Conservation (phyloP, 2,113 vertebrate species). For the Microtus pennsylvanicus region DNA sequence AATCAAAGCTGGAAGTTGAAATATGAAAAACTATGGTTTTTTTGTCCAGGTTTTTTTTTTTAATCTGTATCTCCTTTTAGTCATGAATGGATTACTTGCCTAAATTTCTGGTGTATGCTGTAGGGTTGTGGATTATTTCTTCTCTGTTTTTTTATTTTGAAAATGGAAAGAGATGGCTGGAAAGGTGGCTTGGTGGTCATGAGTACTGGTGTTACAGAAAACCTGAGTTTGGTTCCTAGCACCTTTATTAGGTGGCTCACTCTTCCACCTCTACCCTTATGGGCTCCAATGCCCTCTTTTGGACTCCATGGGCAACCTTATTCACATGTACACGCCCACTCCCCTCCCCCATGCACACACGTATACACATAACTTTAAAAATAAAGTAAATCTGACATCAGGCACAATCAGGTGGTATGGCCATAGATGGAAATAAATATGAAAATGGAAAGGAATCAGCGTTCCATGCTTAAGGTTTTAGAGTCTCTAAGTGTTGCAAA, state of each 20-base stretch:
- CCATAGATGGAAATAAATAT: not conserved
- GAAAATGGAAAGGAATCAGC: not conserved
- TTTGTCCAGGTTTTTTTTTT: not conserved
- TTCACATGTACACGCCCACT: not conserved
- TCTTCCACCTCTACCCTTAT: not conserved
- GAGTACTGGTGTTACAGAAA: not conserved
- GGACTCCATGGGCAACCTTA: not conserved
- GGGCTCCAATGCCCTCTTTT: not conserved
- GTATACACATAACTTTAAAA: not conserved
- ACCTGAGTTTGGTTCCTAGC: not conserved
- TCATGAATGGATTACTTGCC: slow-evolving; percentile 9
- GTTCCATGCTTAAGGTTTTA: not conserved
- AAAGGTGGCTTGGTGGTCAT: not conserved
- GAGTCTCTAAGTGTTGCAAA: not conserved
- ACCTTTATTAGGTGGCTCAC: no score
- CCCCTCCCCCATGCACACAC: not conserved
- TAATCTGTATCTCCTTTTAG: slow-evolving; percentile 35
- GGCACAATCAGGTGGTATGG: not conserved
- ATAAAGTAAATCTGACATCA: not conserved
- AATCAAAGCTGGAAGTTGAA: slow-evolving; percentile 40
- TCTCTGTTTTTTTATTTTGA: slow-evolving; percentile 41
- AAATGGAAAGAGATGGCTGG: not conserved
- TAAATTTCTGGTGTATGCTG: slow-evolving; percentile 7
- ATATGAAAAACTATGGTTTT: slow-evolving; percentile 50
- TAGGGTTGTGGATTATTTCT: not conserved